Conservation (phyloP, 2,797 vertebrate species). For the Myripristis murdjan region DNA sequence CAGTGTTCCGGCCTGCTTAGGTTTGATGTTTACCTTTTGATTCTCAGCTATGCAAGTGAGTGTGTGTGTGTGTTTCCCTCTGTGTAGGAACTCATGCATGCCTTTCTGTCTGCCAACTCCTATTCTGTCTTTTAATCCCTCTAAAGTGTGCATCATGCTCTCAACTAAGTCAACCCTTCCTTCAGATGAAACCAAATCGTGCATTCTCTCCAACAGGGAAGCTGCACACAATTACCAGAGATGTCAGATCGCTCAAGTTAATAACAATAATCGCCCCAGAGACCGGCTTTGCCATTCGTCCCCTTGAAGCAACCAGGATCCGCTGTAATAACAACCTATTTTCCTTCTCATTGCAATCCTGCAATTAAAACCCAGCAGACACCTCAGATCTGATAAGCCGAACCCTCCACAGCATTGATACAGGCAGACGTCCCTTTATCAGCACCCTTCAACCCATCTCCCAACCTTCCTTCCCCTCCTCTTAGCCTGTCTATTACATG, state of each 20-base stretch:
- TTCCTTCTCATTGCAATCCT: slow-evolving; percentile 73
- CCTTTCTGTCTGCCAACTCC: slow-evolving; percentile 24
- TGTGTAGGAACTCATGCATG: slow-evolving; percentile 10
- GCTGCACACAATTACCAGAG: slow-evolving; percentile 75
- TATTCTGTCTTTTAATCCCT: slow-evolving; percentile 34
- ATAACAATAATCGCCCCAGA: slow-evolving; percentile 82
- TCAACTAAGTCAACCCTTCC: slow-evolving; percentile 33
- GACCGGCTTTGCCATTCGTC: slow-evolving; percentile 65
- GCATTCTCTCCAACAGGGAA: slow-evolving; percentile 55
- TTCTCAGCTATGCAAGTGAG: slow-evolving; percentile 30
- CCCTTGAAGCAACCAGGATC: slow-evolving; percentile 72
- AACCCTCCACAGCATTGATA: slow-evolving; percentile 62
- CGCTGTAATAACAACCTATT: slow-evolving; percentile 73
- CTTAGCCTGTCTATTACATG: slow-evolving; percentile 67
- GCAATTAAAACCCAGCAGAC: slow-evolving; percentile 84
- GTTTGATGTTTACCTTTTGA: slow-evolving; percentile 57
- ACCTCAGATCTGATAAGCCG: slow-evolving; percentile 73
- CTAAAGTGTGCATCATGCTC: slow-evolving; percentile 16
- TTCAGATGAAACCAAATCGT: slow-evolving; percentile 58
- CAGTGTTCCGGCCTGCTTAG: neutral
- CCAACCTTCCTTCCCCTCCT: slow-evolving; percentile 53
- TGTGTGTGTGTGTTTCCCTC: neutral
- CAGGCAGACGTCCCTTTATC: slow-evolving; percentile 66
- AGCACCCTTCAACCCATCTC: slow-evolving; percentile 65
- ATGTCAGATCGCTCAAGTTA: slow-evolving; percentile 80